Conservation (phyloP, 2,888 invertebrate genomes). For the Cenopis cana region DNA sequence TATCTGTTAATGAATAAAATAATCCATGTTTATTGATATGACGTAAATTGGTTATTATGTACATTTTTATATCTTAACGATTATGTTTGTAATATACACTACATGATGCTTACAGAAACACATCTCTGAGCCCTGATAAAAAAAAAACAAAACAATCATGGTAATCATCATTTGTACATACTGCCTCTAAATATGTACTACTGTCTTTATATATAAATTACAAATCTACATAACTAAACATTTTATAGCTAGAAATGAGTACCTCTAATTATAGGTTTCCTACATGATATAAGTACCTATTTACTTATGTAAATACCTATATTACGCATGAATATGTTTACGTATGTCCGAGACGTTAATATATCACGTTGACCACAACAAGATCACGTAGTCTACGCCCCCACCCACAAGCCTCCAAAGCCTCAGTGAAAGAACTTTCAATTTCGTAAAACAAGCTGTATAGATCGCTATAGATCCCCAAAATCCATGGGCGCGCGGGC, state of each 20-base stretch:
- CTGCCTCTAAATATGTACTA: background rate
- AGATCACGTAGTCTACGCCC: background rate
- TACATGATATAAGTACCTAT: too few species aligned
- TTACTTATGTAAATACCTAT: too few species aligned
- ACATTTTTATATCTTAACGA: background rate
- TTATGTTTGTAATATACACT: background rate
- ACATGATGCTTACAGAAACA: too few species aligned
- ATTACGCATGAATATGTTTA: background rate
- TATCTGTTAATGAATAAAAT: background rate
- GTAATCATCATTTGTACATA: background rate
- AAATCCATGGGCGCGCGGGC: conserved; percentile 49
- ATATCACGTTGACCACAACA: background rate
- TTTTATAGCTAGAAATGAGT: too few species aligned
- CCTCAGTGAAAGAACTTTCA: conserved; percentile 34
- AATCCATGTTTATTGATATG: background rate
- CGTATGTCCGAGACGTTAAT: background rate
- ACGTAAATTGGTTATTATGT: background rate
- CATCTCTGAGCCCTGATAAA: background rate
- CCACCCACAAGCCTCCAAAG: conserved; percentile 2
- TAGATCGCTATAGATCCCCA: conserved; percentile 43
- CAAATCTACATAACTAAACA: too few species aligned
- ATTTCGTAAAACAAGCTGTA: conserved; percentile 34
- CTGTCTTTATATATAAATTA: too few species aligned
- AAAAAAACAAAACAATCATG: background rate
- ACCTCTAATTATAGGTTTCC: too few species aligned